phyloP scores from a whole-genome alignment of 2,888 invertebrate species.

The Unio delphinus region DNA sequence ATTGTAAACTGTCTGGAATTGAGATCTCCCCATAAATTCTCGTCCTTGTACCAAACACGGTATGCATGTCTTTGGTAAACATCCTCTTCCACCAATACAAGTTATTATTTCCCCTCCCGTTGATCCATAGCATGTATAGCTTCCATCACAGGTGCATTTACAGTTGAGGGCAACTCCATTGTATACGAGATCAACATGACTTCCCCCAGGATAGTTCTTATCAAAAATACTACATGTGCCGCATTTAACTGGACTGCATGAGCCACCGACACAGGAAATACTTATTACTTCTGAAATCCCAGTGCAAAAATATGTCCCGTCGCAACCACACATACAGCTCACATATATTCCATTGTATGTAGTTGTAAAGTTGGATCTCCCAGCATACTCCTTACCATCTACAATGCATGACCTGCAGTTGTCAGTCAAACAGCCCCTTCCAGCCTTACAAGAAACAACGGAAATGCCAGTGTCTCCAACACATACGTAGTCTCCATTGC shows the following conservation, averaged over 20 bases:
- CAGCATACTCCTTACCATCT: slow-evolving; percentile 20
- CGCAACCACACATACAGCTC: slow-evolving; percentile 30
- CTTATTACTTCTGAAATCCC: slow-evolving; percentile 28
- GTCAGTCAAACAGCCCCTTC: slow-evolving; percentile 25
- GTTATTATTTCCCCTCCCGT: slow-evolving; percentile 12
- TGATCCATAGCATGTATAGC: slow-evolving; percentile 19
- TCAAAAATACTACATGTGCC: slow-evolving; percentile 28
- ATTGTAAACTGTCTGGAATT: slow-evolving; percentile 44
- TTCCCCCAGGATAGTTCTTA: slow-evolving; percentile 18
- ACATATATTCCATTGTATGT: slow-evolving; percentile 28
- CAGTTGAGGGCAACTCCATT: slow-evolving; percentile 17
- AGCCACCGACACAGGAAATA: slow-evolving; percentile 22
- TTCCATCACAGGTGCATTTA: slow-evolving; percentile 27
- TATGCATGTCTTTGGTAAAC: slow-evolving; percentile 22
- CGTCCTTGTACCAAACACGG: slow-evolving; percentile 28
- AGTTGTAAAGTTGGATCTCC: slow-evolving; percentile 17
- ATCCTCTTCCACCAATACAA: slow-evolving; percentile 25
- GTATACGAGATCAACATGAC: slow-evolving; percentile 24
- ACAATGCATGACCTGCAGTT: slow-evolving; percentile 22
- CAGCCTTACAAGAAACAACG: slow-evolving; percentile 15
- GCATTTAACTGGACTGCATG: slow-evolving; percentile 25
- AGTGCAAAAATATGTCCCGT: slow-evolving; percentile 24
- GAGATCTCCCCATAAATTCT: slow-evolving; percentile 32
- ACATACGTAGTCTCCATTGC: slow-evolving; percentile 25
- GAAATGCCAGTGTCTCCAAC: slow-evolving; percentile 11